A percentile compares a stretch with the other conserved stretches of the same genome.
Evolutionary conservation across 2,797 vertebrate species (phyloP).

Genomic region (Lagorchestes hirsutus): DNA sequence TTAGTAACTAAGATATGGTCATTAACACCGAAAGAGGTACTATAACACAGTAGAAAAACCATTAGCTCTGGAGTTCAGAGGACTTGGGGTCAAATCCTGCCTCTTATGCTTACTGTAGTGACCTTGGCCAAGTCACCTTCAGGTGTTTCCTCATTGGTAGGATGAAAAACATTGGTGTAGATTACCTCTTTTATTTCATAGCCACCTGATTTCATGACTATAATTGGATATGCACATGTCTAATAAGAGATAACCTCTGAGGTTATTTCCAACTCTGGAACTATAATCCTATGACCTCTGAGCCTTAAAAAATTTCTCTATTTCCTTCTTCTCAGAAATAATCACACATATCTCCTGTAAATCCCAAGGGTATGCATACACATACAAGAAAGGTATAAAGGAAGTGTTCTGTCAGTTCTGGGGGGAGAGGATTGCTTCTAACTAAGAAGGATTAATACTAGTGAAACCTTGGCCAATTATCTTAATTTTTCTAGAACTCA

Average conservation of each 20-base stretch:
- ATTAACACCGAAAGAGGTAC: not conserved
- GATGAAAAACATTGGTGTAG: not conserved
- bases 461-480: not conserved
- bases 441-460: not conserved
- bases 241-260: not conserved
- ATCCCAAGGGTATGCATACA: not conserved
- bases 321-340: not conserved
- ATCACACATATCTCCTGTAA: not conserved
- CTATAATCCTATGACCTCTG: not conserved
- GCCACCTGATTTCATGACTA: not conserved
- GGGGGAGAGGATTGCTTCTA: not conserved
- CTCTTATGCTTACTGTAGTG: constrained; percentile 12
- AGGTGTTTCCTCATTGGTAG: not conserved
- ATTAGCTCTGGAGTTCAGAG: constrained; percentile 10
- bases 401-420: not conserved
- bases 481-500: not conserved
- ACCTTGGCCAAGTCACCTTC: not conserved
- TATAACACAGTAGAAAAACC: not conserved
- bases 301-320: not conserved
- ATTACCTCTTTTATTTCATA: not conserved
- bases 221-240: not conserved
- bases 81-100: not conserved
- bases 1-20: constrained; percentile 21
- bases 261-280: not conserved
- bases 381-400: not conserved